A percentile compares a stretch with the other conserved stretches of the same genome.
These are phyloP conservation scores for Chymomyza fuscimana DNA, from an alignment of 2,888 invertebrate genomes.

Conservation along the genomic window DNA sequence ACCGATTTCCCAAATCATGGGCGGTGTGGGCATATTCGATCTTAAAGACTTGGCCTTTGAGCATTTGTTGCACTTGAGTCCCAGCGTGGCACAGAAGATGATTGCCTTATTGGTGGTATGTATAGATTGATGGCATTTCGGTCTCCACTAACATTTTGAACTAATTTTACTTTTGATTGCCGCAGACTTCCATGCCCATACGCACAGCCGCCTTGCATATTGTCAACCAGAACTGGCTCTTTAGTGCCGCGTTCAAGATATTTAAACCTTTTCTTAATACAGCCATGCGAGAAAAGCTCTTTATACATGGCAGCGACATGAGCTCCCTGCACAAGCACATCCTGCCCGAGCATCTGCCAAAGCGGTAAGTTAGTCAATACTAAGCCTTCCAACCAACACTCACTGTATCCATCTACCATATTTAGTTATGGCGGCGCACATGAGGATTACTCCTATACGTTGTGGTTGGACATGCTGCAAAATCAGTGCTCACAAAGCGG, in stretches of 20 bases:
- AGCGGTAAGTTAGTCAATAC: constrained; percentile 75
- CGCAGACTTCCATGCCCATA: constrained; percentile 87
- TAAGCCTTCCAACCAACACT: not conserved
- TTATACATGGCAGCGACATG: constrained; percentile 85
- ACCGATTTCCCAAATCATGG: constrained; percentile 87
- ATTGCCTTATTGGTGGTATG: constrained; percentile 86
- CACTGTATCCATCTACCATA: constrained; percentile 5
- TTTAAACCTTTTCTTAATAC: constrained; percentile 88
- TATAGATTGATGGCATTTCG: constrained; percentile 35
- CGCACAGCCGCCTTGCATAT: constrained; percentile 88
- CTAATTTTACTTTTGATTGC: constrained; percentile 33
- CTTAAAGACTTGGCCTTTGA: constrained; percentile 85
- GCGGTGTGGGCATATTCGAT: constrained; percentile 89
- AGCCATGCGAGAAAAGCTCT: constrained; percentile 83
- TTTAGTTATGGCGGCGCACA: constrained; percentile 80
- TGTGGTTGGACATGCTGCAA: constrained; percentile 85
- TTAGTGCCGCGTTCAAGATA: constrained; percentile 88
- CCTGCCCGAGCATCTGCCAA: constrained; percentile 85
- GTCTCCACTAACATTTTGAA: not conserved
- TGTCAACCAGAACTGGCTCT: constrained; percentile 90
- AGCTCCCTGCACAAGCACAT: constrained; percentile 88
- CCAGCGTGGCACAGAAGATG: constrained; percentile 85
- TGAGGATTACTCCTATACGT: constrained; percentile 87
- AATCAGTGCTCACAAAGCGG: constrained; percentile 79
- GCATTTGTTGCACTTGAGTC: constrained; percentile 88